Evolutionary conservation across 2,888 invertebrate species (phyloP), one percentile per base, ranked within the genome.

Genomic region (Branchipolynoe longqiensis): DNA sequence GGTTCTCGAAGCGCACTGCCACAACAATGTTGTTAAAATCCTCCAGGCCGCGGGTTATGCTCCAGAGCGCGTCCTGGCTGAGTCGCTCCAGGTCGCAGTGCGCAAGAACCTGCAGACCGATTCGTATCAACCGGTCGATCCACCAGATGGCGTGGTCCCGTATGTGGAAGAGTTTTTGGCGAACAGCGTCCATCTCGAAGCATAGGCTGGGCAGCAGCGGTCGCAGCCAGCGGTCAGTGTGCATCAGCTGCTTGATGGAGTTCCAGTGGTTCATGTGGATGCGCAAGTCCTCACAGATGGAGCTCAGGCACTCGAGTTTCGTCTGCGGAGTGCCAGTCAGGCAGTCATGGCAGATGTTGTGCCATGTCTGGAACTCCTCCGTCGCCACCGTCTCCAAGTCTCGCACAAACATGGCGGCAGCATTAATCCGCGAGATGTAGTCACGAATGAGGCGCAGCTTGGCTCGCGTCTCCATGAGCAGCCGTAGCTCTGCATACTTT

Each of bases 61-160:
- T 92, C 92, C 93, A 93, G 73, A 93, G 88, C 83, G 92, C 90
- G 85, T 93, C 92, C 48, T 92, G 91, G 0, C 91, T 91, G 31
- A 92, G 84, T 8, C 88, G 89, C 1, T 91, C 91, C 22, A 92
- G 86, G 85, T 92, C 92, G 73, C 92, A 91, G 87, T 93, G 93
- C 40, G 93, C 92, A 83, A 93, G 90, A 31, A 93, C 93, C 84
- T 91, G 91, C 59, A 93, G 89, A 12, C 93, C 93, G 59, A 93
- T 89, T 12, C 91, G 87, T 12, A 93, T 91, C 38, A 93, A 90
- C 73, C 90, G 90, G 54, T 92, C 91, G 78, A 92, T 86, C 92
- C 92, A 92, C 88, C 89, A 92, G 38, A 93, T 90, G 18, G 92
- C 92, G 33, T 87, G 88, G 82, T 91, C 90, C 62, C 91, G 88